These are phyloP conservation scores for Leptopilina syphax DNA, from an alignment of 2,888 invertebrate species.

Conservation along the genomic window DNA sequence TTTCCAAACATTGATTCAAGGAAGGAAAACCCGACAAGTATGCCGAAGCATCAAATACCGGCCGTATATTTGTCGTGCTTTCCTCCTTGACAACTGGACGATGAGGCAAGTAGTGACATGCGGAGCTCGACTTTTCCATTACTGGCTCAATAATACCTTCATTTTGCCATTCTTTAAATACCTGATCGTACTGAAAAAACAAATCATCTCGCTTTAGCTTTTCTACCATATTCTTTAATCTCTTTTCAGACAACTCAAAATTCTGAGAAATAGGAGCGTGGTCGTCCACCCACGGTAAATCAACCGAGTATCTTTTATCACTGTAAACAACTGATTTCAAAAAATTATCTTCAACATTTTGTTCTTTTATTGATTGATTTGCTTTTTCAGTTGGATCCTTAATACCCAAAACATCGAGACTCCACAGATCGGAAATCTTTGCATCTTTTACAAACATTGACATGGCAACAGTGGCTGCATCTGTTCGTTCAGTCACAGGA, in stretches of 20 bases:
- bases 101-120: slow-evolving; percentile 54
- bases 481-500: no score
- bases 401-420: no score
- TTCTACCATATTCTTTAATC: slow-evolving; percentile 56
- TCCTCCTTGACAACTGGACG: slow-evolving; percentile 50
- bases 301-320: slow-evolving; percentile 66
- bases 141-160: slow-evolving; percentile 61
- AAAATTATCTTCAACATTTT: slow-evolving; percentile 60
- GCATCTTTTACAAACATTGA: no score
- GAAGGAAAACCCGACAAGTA: slow-evolving; percentile 56
- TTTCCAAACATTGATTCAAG: slow-evolving; percentile 59
- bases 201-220: slow-evolving; percentile 55
- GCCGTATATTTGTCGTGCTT: slow-evolving; percentile 55
- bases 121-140: slow-evolving; percentile 45
- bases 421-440: no score
- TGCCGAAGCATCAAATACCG: slow-evolving; percentile 63
- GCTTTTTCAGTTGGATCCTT: not conserved
- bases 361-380: slow-evolving; percentile 41
- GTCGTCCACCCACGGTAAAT: slow-evolving; percentile 66
- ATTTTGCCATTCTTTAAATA: slow-evolving; percentile 62
- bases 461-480: no score
- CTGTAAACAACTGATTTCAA: slow-evolving; percentile 58
- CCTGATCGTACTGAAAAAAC: slow-evolving; percentile 56
- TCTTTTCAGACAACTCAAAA: slow-evolving; percentile 56
- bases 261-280: slow-evolving; percentile 62